A percentile compares a stretch with the other conserved stretches of the same genome.
Conservation (phyloP, 2,888 invertebrate species). For the Aradus depressus region DNA sequence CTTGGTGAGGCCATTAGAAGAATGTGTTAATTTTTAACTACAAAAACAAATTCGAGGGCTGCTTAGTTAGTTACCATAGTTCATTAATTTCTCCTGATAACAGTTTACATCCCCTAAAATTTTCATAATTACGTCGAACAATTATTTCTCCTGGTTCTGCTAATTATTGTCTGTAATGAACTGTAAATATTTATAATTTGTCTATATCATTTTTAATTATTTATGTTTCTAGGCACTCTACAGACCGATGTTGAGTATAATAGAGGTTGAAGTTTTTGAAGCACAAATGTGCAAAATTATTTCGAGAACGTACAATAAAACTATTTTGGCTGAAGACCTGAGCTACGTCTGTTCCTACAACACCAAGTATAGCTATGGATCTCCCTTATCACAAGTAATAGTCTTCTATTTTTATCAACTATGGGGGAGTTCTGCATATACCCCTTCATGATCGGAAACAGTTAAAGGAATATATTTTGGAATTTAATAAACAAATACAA, state of each 20-base stretch:
- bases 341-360: conserved; percentile 5
- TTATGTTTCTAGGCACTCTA: neutral
- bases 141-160: too few species aligned
- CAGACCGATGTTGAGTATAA: neutral
- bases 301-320: neutral
- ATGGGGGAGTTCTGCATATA: neutral
- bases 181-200: too few species aligned
- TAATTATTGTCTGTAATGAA: too few species aligned
- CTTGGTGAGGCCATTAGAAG: too few species aligned
- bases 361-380: conserved; percentile 4
- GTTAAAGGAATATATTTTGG: too few species aligned
- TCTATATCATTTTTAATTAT: neutral
- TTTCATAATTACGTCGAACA: too few species aligned
- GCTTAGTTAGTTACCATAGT: too few species aligned
- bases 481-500: too few species aligned
- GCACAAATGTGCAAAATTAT: neutral
- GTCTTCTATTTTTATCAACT: neutral
- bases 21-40: too few species aligned
- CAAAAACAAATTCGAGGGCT: too few species aligned
- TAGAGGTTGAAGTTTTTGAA: conserved; percentile 4
- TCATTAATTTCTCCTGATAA: too few species aligned
- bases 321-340: neutral
- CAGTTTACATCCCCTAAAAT: too few species aligned
- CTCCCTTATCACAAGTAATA: conserved; percentile 2
- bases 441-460: neutral